A percentile compares a stretch with the other conserved stretches of the same genome.
Evolutionary conservation across 2,113 vertebrate species (phyloP).

Genomic region (Synchiropus splendidus): DNA sequence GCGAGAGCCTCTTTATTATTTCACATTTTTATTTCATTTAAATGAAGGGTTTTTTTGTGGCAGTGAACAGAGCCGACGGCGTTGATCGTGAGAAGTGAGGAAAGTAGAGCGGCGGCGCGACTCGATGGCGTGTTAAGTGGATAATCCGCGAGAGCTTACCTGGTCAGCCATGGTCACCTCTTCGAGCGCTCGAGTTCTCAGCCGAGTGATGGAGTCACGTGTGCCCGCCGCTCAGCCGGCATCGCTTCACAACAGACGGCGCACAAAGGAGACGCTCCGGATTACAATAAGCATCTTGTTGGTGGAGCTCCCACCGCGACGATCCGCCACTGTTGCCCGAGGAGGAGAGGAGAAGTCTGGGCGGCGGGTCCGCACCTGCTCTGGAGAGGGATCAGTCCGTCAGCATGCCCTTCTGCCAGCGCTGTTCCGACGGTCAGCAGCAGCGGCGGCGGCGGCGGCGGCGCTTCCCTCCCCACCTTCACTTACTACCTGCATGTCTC

Average conservation of each 20-base stretch:
- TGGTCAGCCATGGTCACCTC: conserved; percentile 64
- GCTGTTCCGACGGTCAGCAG: conserved; percentile 20
- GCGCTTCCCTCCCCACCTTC: conserved; percentile 27
- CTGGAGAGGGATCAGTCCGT: neutral
- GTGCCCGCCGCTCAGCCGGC: conserved; percentile 28
- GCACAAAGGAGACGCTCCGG: conserved; percentile 31
- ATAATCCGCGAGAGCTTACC: conserved; percentile 44
- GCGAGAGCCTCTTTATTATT: too few species aligned
- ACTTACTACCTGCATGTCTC: conserved; percentile 30
- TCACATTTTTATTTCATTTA: too few species aligned
- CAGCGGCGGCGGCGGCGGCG: too few species aligned
- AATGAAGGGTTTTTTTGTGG: too few species aligned
- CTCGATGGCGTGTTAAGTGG: too few species aligned
- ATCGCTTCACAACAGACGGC: conserved; percentile 13
- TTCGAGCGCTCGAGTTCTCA: conserved; percentile 28
- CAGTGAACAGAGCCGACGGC: too few species aligned
- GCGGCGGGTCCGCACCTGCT: too few species aligned
- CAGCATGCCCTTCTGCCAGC: conserved; percentile 9
- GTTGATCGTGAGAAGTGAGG: too few species aligned
- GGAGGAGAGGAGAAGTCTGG: conserved; percentile 4
- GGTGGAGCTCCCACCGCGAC: too few species aligned
- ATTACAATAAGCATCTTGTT: conserved; percentile 14
- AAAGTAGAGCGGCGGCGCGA: too few species aligned
- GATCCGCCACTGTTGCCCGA: conserved; percentile 7
- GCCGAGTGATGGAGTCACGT: conserved; percentile 39